phyloP scores from a whole-genome alignment of 2,797 vertebrate species.

The Melanotaenia trifasciata region DNA sequence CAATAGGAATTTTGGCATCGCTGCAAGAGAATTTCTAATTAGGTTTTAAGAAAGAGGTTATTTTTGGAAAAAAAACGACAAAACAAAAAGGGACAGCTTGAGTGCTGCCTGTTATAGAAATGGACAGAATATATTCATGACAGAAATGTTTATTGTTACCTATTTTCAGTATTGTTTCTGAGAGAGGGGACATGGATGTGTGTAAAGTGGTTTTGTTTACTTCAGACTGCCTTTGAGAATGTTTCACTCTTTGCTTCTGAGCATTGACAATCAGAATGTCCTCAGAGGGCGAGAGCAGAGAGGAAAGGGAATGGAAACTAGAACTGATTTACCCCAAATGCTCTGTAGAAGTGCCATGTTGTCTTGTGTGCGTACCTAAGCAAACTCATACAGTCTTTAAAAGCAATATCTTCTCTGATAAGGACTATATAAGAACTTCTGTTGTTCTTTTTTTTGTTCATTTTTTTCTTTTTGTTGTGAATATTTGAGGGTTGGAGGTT shows the following conservation, averaged over 20 bases:
- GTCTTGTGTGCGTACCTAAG: constrained; percentile 77
- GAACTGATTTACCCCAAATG: constrained; percentile 67
- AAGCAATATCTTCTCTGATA: constrained; percentile 83
- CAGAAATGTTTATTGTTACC: constrained; percentile 74
- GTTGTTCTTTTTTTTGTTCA: constrained; percentile 49
- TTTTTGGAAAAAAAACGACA: constrained; percentile 59
- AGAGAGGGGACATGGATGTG: constrained; percentile 43
- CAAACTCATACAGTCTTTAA: constrained; percentile 80
- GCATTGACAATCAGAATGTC: constrained; percentile 82
- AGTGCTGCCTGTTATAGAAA: constrained; percentile 58
- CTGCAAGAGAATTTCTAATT: constrained; percentile 82
- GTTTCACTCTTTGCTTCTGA: constrained; percentile 76
- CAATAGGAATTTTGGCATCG: constrained; percentile 79
- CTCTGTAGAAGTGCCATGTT: constrained; percentile 83
- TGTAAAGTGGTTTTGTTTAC: constrained; percentile 75
- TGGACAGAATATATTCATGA: constrained; percentile 66
- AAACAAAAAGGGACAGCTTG: constrained; percentile 34
- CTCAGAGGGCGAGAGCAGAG: constrained; percentile 25
- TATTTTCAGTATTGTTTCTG: constrained; percentile 80
- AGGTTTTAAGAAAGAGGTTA: constrained; percentile 80
- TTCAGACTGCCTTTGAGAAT: constrained; percentile 80
- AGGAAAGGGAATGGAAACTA: constrained; percentile 49
- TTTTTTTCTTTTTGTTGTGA: constrained; percentile 66
- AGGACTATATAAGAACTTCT: constrained; percentile 76
- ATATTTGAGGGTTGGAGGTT: constrained; percentile 66